A percentile compares a stretch with the other conserved stretches of the same genome.
phyloP scores from a whole-genome alignment of 2,888 invertebrate genomes.

The Parascotia fuliginaria region DNA sequence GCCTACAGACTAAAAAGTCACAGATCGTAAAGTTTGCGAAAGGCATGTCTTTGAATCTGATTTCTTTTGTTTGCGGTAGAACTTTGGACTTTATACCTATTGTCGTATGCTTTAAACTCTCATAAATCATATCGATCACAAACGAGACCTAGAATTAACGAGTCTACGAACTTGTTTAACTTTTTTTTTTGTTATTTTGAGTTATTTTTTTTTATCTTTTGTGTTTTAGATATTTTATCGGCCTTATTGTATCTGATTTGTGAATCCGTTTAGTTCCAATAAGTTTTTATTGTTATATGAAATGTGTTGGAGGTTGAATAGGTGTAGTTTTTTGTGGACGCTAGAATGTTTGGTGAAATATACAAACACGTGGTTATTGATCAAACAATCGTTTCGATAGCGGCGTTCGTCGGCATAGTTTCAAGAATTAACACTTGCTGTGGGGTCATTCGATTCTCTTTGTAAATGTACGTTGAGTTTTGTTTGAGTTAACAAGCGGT shows the following conservation, averaged over 20 bases:
- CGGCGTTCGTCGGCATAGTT: slow-evolving; percentile 51
- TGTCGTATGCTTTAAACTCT: slow-evolving; percentile 34
- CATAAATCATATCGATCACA: slow-evolving; percentile 29
- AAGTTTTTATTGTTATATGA: slow-evolving; percentile 8
- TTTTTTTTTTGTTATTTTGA: slow-evolving; percentile 35
- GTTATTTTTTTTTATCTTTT: too few relatives aligned
- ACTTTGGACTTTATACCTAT: slow-evolving; percentile 38
- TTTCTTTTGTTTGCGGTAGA: slow-evolving; percentile 20
- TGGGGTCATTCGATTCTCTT: slow-evolving; percentile 24
- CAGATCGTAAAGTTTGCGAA: slow-evolving; percentile 28
- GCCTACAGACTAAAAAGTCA: slow-evolving; percentile 1
- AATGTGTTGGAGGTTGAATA: slow-evolving; percentile 9
- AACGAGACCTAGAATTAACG: slow-evolving; percentile 48
- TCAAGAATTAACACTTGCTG: slow-evolving; percentile 51
- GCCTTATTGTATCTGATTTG: slow-evolving; percentile 35
- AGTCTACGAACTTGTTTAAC: slow-evolving; percentile 33
- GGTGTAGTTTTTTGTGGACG: slow-evolving; percentile 8
- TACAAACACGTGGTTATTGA: slow-evolving; percentile 21
- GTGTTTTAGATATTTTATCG: slow-evolving; percentile 35
- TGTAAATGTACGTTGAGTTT: slow-evolving; percentile 24
- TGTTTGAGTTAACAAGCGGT: slow-evolving; percentile 17
- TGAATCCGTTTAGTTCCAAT: slow-evolving; percentile 11
- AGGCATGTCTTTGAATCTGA: slow-evolving; percentile 34
- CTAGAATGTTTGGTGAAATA: slow-evolving; percentile 5
- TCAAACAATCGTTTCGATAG: slow-evolving; percentile 43